A percentile compares a stretch with the other conserved stretches of the same genome.
Evolutionary conservation across 2,888 invertebrate genomes (phyloP).

Genomic region (Bedellia somnulentella): DNA sequence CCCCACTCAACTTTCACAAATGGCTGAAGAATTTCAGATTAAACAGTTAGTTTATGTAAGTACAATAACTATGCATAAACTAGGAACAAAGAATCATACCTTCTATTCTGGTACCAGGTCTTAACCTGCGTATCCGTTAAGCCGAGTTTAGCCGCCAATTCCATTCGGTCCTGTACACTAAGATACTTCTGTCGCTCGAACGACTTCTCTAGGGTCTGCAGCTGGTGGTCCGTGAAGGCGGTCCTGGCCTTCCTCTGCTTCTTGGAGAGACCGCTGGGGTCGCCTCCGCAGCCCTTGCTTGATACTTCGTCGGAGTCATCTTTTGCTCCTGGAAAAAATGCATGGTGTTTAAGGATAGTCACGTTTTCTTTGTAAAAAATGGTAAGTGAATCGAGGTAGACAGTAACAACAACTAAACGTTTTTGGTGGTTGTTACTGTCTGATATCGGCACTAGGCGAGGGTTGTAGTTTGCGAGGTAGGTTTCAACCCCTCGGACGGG

Average conservation of each 20-base stretch:
- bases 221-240: conserved; percentile 98
- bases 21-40: too few species aligned
- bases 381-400: too few species aligned
- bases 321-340: conserved; percentile 70
- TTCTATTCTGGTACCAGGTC: conserved; percentile 99
- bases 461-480: too few species aligned
- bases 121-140: conserved; percentile 99
- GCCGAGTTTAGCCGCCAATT: conserved; percentile 92
- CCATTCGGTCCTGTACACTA: conserved; percentile 97
- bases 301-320: conserved; percentile 79
- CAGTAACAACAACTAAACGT: too few species aligned
- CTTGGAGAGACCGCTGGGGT: conserved; percentile 68
- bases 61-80: too few species aligned
- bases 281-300: conserved; percentile 51
- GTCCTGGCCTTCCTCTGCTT: conserved; percentile 96
- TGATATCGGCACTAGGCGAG: too few species aligned
- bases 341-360: not conserved
- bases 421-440: too few species aligned
- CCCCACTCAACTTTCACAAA: too few species aligned
- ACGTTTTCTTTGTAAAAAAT: too few species aligned
- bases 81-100: too few species aligned
- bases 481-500: too few species aligned
- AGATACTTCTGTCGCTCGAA: conserved; percentile 97
- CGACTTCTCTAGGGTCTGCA: conserved; percentile 93
- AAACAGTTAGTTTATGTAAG: too few species aligned